Percentiles rank a stretch among this genome's conserved stretches.
Conservation (phyloP, 2,888 invertebrate species). For the Protodeltote pygarga region DNA sequence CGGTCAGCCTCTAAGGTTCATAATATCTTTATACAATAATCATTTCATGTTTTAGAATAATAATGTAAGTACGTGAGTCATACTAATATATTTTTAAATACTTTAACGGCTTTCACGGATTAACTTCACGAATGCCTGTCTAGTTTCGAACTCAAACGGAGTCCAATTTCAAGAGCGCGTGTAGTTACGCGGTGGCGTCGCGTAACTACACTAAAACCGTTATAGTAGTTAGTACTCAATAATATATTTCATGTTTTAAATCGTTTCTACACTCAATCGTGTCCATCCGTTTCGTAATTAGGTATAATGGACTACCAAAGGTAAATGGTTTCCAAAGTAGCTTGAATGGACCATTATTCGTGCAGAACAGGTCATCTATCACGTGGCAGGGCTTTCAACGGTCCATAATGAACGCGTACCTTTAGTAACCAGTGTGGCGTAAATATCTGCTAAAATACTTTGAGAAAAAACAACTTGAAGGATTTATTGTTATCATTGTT, state of each 20-base stretch:
- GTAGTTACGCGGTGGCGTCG: no score
- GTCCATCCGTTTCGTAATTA: slow-evolving; percentile 43
- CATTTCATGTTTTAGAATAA: no score
- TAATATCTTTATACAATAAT: no score
- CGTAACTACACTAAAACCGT: no score
- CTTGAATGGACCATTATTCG: slow-evolving; percentile 74
- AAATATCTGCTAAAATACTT: slow-evolving; percentile 40
- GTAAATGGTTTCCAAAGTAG: slow-evolving; percentile 57
- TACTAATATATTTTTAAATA: no score
- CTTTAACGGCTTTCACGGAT: no score
- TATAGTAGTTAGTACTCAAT: slow-evolving; percentile 1
- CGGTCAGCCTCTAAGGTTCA: no score
- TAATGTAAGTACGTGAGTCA: no score
- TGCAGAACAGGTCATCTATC: slow-evolving; percentile 75
- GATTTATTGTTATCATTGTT: slow-evolving; percentile 6
- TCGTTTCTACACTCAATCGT: slow-evolving; percentile 32
- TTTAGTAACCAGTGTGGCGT: slow-evolving; percentile 42
- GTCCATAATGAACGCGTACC: slow-evolving; percentile 67
- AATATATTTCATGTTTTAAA: slow-evolving; percentile 13
- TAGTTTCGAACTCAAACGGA: no score
- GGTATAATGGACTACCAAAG: slow-evolving; percentile 44
- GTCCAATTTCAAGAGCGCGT: no score
- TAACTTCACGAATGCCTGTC: no score
- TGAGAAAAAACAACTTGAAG: slow-evolving; percentile 29
- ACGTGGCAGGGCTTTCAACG: slow-evolving; percentile 66